Percentiles rank a stretch among this genome's conserved stretches.
These are phyloP conservation scores for Penaeus chinensis DNA, from an alignment of 1,140 invertebrate species.

Conservation along the genomic window DNA sequence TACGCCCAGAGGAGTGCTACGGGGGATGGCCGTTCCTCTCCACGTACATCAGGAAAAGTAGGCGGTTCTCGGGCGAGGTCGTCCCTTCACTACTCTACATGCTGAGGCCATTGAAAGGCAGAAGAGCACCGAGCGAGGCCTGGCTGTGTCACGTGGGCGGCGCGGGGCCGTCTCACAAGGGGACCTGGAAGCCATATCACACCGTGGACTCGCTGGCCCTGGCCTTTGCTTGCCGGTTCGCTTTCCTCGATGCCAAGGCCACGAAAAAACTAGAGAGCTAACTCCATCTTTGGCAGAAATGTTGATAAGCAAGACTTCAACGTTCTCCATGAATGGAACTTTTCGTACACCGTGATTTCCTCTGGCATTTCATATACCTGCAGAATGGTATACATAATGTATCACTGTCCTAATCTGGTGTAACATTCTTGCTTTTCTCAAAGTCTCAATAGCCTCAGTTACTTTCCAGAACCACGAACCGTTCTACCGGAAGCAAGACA, in stretches of 20 bases:
- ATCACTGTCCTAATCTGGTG: too few species aligned
- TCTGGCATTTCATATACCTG: not conserved
- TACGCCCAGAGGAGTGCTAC: too few species aligned
- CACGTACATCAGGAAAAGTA: too few species aligned
- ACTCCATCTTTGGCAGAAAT: slow-evolving; percentile 18
- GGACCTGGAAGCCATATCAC: slow-evolving; percentile 58
- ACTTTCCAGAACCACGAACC: slow-evolving; percentile 2
- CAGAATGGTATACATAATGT: too few species aligned
- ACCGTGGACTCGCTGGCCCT: slow-evolving; percentile 46
- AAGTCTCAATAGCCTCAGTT: not conserved
- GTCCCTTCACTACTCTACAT: too few species aligned
- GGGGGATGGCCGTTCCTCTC: too few species aligned
- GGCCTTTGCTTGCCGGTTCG: not conserved
- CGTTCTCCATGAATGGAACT: not conserved
- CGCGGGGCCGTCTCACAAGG: slow-evolving; percentile 28
- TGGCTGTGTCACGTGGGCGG: slow-evolving; percentile 35
- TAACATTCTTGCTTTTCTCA: not conserved
- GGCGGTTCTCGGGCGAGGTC: too few species aligned
- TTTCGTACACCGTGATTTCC: not conserved
- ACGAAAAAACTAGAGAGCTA: slow-evolving; percentile 6
- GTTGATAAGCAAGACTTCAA: slow-evolving; percentile 13
- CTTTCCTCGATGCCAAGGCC: slow-evolving; percentile 6
- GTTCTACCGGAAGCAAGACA: not conserved
- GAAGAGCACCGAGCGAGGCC: slow-evolving; percentile 53
- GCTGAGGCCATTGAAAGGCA: slow-evolving; percentile 41